Evolutionary conservation across 2,113 vertebrate species (phyloP).

Genomic region (Philantomba maxwellii): DNA sequence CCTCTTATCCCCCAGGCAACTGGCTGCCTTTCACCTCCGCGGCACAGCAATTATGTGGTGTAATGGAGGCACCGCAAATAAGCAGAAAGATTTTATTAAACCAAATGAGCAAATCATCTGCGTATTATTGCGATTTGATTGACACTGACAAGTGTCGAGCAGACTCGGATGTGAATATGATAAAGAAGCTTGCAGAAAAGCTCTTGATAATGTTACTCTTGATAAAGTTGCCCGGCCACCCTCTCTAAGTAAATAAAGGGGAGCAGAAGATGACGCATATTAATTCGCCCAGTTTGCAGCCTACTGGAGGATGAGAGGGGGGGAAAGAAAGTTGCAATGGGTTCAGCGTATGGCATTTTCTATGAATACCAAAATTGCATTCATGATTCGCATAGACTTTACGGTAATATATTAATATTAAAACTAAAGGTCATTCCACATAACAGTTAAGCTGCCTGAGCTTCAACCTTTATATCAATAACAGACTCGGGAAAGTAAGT

Average conservation of each 20-base stretch:
- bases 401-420: slow-evolving; percentile 97
- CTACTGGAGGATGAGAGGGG: slow-evolving; percentile 61
- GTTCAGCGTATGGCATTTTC: slow-evolving; percentile 90
- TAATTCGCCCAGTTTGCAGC: slow-evolving; percentile 88
- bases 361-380: slow-evolving; percentile 92
- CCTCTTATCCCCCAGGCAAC: slow-evolving; percentile 95
- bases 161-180: slow-evolving; percentile 90
- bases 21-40: slow-evolving; percentile 92
- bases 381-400: slow-evolving; percentile 90
- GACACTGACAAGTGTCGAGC: slow-evolving; percentile 98
- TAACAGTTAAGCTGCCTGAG: slow-evolving; percentile 94
- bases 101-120: slow-evolving; percentile 99
- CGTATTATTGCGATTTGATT: slow-evolving; percentile 99
- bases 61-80: slow-evolving; percentile 99
- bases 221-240: slow-evolving; percentile 94
- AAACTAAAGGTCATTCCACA: slow-evolving; percentile 96
- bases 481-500: slow-evolving; percentile 81
- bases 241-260: slow-evolving; percentile 90
- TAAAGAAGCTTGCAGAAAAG: slow-evolving; percentile 92
- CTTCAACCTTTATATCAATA: slow-evolving; percentile 93
- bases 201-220: slow-evolving; percentile 98
- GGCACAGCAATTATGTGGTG: slow-evolving; percentile 95
- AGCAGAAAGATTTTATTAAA: slow-evolving; percentile 99
- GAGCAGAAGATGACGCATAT: slow-evolving; percentile 86
- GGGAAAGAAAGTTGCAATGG: slow-evolving; percentile 73